Percentiles rank a stretch among this genome's conserved stretches.
Conservation (phyloP, 2,113 vertebrate genomes). For the Vombatus ursinus region DNA sequence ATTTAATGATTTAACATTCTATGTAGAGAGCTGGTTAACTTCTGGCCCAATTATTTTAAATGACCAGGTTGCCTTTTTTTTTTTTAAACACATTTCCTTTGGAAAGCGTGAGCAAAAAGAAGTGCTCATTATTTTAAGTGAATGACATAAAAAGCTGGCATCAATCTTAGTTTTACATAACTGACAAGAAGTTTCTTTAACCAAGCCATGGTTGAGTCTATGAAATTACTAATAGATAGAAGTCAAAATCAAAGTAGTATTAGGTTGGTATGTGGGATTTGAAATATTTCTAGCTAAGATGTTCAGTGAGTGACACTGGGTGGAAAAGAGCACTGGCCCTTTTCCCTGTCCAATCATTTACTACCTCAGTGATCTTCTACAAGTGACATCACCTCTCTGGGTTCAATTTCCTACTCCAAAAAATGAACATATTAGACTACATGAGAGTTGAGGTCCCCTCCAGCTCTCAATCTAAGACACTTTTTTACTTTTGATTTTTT, state of each 20-base stretch:
- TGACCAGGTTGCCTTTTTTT: background rate
- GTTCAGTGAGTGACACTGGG: background rate
- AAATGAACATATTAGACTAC: background rate
- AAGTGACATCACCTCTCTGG: background rate
- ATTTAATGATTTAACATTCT: background rate
- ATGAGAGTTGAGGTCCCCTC: background rate
- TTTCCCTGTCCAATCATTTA: background rate
- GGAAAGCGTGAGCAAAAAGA: background rate
- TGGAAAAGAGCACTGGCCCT: background rate
- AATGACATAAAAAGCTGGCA: conserved; percentile 13
- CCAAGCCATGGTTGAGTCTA: conserved; percentile 24
- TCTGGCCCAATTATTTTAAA: background rate
- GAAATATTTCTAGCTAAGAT: background rate
- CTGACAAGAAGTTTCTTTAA: conserved; percentile 16
- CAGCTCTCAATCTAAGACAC: background rate
- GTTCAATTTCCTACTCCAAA: background rate
- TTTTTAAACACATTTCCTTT: background rate
- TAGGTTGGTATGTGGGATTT: background rate
- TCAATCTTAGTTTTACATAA: conserved; percentile 7
- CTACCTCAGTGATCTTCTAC: background rate
- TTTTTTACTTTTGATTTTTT: conserved; percentile 2
- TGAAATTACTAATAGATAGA: conserved; percentile 29
- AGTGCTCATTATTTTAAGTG: background rate
- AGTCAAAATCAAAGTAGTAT: background rate
- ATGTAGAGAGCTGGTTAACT: background rate